These are phyloP conservation scores for Junonia oenone DNA, from an alignment of 2,888 invertebrate species.

Conservation along the genomic window DNA sequence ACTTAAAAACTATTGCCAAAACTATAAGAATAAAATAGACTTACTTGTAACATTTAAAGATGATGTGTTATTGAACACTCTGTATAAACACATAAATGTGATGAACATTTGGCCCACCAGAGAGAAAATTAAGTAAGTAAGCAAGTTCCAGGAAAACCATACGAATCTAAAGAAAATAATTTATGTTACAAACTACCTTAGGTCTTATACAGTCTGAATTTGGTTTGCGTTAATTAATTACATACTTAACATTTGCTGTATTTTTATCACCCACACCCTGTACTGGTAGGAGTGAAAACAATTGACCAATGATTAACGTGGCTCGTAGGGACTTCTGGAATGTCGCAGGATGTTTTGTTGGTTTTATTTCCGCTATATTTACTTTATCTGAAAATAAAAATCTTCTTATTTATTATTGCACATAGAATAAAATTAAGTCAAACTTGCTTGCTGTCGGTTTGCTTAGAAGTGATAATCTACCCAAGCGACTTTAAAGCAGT, in stretches of 20 bases:
- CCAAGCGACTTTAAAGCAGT: no score
- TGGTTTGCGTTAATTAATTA: not conserved
- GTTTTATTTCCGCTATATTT: slow-evolving; percentile 37
- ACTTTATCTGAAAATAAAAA: slow-evolving; percentile 49
- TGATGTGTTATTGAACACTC: slow-evolving; percentile 37
- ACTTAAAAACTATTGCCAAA: no score
- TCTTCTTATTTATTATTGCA: not conserved
- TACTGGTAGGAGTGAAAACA: slow-evolving; percentile 58
- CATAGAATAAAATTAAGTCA: no score
- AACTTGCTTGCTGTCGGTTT: no score
- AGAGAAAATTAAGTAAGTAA: slow-evolving; percentile 47
- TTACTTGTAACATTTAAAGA: slow-evolving; percentile 39
- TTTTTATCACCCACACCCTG: slow-evolving; percentile 45
- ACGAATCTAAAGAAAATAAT: slow-evolving; percentile 50
- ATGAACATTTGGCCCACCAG: slow-evolving; percentile 57
- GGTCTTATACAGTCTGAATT: no score
- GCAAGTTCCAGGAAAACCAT: slow-evolving; percentile 57
- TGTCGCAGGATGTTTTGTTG: slow-evolving; percentile 36
- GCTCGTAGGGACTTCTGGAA: slow-evolving; percentile 50
- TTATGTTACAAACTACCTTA: not conserved
- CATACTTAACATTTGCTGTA: slow-evolving; percentile 47
- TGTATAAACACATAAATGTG: slow-evolving; percentile 48
- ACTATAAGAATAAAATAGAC: no score
- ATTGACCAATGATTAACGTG: slow-evolving; percentile 54
- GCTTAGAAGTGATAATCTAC: no score